A percentile compares a stretch with the other conserved stretches of the same genome.
Conservation (phyloP, 2,113 vertebrate species). For the Nothocercus julius region DNA sequence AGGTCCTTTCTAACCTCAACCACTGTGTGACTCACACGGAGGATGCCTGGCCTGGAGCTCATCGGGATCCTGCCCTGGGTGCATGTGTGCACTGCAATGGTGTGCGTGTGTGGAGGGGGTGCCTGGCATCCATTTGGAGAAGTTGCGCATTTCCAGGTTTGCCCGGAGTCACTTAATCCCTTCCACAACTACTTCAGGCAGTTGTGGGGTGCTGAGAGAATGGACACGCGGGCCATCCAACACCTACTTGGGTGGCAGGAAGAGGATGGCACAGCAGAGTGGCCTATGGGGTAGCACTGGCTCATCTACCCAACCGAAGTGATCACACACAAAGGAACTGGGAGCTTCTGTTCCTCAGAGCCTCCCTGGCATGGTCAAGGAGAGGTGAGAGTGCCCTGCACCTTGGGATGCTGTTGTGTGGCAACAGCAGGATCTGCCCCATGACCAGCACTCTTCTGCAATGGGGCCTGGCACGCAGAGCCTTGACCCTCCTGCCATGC, state of each 20-base stretch:
- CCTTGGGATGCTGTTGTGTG: neutral
- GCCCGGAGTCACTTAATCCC: neutral
- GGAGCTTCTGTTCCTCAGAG: neutral
- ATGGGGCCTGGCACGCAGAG: neutral
- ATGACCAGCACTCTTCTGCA: neutral
- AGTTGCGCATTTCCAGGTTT: neutral
- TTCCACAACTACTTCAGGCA: neutral
- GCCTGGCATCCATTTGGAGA: neutral
- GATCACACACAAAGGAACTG: neutral
- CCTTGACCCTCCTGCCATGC: neutral
- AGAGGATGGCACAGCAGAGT: accelerated
- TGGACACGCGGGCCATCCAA: accelerated
- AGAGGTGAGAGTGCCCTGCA: neutral
- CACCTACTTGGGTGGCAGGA: neutral
- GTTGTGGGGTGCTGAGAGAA: accelerated
- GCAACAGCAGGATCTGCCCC: neutral
- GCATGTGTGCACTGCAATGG: too few species aligned
- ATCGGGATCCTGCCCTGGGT: too few species aligned
- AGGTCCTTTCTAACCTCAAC: too few species aligned
- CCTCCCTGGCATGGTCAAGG: neutral
- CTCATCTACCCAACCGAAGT: accelerated
- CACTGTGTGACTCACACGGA: too few species aligned
- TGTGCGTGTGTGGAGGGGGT: too few species aligned
- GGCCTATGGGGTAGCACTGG: neutral
- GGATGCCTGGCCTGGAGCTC: too few species aligned